Evolutionary conservation across 2,113 vertebrate species (phyloP).

Genomic region (Lasiurus borealis): DNA sequence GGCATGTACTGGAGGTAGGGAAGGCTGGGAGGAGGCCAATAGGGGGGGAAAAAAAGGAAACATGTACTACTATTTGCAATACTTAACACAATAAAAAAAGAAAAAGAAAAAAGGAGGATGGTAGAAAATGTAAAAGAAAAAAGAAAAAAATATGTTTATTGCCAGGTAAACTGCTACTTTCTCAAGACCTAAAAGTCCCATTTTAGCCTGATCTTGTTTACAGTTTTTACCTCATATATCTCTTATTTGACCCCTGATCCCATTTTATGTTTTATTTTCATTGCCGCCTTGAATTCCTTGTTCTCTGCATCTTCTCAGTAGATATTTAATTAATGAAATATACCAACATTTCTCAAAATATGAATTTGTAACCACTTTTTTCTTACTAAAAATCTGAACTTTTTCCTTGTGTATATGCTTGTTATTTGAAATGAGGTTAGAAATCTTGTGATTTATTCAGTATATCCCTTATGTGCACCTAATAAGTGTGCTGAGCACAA

Average conservation of each 20-base stretch:
- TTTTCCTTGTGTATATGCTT: background rate
- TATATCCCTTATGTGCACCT: background rate
- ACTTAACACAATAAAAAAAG: too few species aligned
- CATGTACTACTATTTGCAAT: too few species aligned
- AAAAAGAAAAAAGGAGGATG: too few species aligned
- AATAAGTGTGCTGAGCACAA: background rate
- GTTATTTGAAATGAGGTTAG: constrained; percentile 10
- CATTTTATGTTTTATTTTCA: background rate
- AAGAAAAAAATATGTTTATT: background rate
- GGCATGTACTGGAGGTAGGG: too few species aligned
- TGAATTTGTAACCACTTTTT: background rate
- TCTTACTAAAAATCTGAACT: background rate
- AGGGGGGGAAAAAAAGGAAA: too few species aligned
- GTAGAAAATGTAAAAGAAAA: too few species aligned
- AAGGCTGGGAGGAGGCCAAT: too few species aligned
- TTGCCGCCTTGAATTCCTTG: background rate
- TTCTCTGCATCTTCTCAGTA: background rate
- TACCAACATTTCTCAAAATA: background rate
- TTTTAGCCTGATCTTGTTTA: background rate
- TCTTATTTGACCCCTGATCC: background rate
- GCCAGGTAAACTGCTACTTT: background rate
- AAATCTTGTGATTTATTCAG: background rate
- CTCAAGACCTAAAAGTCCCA: background rate
- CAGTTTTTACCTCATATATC: background rate
- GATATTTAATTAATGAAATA: constrained; percentile 7